Evolutionary conservation across 2,888 invertebrate genomes (phyloP).

Genomic region (Temnothorax ravouxi): DNA sequence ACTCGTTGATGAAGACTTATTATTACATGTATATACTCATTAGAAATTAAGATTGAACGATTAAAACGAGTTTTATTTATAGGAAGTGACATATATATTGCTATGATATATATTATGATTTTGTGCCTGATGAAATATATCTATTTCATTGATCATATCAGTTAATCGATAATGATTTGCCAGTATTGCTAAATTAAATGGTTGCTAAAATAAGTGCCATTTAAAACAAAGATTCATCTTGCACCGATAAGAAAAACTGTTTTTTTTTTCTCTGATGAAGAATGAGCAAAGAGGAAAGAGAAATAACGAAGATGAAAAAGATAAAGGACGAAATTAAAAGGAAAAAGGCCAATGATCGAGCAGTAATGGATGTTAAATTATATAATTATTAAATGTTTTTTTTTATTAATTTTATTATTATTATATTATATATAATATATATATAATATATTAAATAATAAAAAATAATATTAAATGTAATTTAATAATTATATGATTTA

Average conservation of each 20-base stretch:
- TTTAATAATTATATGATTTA: too few relatives aligned
- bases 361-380: too few relatives aligned
- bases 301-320: not conserved
- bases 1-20: slow-evolving; percentile 31
- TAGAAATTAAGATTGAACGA: slow-evolving; percentile 7
- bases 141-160: slow-evolving; percentile 59
- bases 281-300: not conserved
- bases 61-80: slow-evolving; percentile 7
- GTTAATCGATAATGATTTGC: slow-evolving; percentile 42
- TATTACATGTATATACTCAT: slow-evolving; percentile 12
- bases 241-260: not conserved
- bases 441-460: too few relatives aligned
- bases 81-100: not conserved
- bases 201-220: slow-evolving; percentile 60
- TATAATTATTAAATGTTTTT: too few relatives aligned
- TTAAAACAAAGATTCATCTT: slow-evolving; percentile 6
- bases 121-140: not conserved
- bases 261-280: slow-evolving; percentile 6
- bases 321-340: too few relatives aligned
- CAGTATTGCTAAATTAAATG: not conserved
- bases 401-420: too few relatives aligned
- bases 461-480: too few relatives aligned
- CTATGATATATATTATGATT: not conserved
- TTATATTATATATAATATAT: too few relatives aligned
- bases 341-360: too few relatives aligned